A percentile compares a stretch with the other conserved stretches of the same genome.
These are phyloP conservation scores for Amniataba percoides DNA, from an alignment of 2,797 vertebrate species.

Conservation along the genomic window DNA sequence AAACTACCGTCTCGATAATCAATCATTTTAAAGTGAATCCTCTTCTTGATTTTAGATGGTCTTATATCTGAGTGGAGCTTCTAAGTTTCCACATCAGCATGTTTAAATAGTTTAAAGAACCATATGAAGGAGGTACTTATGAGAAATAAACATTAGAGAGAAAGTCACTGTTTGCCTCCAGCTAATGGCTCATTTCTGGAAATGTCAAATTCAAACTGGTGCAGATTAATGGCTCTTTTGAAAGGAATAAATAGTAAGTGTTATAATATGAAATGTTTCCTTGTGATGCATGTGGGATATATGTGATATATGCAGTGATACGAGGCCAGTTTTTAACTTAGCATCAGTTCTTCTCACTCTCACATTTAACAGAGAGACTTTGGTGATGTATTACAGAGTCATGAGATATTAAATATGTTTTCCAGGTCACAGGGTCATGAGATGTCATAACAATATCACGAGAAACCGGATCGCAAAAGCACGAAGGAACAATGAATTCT, in stretches of 20 bases:
- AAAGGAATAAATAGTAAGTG: background rate
- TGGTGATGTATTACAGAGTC: background rate
- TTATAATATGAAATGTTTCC: background rate
- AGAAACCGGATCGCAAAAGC: constrained; percentile 16
- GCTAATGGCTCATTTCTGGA: background rate
- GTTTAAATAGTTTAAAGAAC: background rate
- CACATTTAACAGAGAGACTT: constrained; percentile 7
- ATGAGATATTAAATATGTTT: constrained; percentile 45
- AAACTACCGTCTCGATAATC: background rate
- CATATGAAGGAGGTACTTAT: background rate
- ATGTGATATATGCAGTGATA: background rate
- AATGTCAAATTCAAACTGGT: background rate
- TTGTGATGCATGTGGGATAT: background rate
- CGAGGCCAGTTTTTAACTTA: background rate
- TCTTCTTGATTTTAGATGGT: background rate
- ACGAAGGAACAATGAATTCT: constrained; percentile 33
- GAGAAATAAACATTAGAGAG: background rate
- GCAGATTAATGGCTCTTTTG: background rate
- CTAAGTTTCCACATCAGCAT: background rate
- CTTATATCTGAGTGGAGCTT: background rate
- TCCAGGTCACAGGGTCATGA: constrained; percentile 32
- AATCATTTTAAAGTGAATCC: background rate
- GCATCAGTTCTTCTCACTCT: background rate
- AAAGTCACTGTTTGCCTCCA: background rate
- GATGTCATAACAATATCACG: constrained; percentile 47